Percentiles rank a stretch among this genome's conserved stretches.
Conservation (phyloP, 2,888 invertebrate species). For the Ptychoptera albimana region DNA sequence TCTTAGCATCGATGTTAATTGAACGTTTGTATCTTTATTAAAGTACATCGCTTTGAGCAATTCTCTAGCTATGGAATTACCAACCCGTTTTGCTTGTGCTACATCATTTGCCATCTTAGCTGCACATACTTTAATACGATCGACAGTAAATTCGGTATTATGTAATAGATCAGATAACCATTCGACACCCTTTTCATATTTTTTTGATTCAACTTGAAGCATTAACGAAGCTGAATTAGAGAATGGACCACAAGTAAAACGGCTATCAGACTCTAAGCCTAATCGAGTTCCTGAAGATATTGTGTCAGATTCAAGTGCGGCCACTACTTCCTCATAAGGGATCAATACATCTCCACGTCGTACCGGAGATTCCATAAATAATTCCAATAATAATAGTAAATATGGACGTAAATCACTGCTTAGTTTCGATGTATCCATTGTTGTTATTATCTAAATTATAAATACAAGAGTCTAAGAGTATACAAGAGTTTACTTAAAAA, state of each 20-base stretch:
- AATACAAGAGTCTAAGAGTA: background rate
- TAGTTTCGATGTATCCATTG: slow-evolving; percentile 51
- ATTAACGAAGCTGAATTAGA: slow-evolving; percentile 48
- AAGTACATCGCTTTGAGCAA: slow-evolving; percentile 43
- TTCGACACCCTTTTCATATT: slow-evolving; percentile 55
- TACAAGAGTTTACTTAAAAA: background rate
- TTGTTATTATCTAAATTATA: slow-evolving; percentile 48
- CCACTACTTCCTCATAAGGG: slow-evolving; percentile 55
- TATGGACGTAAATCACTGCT: slow-evolving; percentile 46
- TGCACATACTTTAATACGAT: slow-evolving; percentile 60
- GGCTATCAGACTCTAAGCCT: slow-evolving; percentile 38
- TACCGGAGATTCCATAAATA: slow-evolving; percentile 61
- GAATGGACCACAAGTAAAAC: slow-evolving; percentile 58
- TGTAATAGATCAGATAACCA: slow-evolving; percentile 65
- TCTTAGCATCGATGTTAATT: slow-evolving; percentile 50
- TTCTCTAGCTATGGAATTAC: slow-evolving; percentile 47
- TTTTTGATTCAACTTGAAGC: slow-evolving; percentile 55
- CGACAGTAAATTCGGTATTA: slow-evolving; percentile 50
- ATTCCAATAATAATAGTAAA: slow-evolving; percentile 57
- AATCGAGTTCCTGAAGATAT: slow-evolving; percentile 43
- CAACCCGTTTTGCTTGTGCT: slow-evolving; percentile 55
- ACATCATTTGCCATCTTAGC: slow-evolving; percentile 71
- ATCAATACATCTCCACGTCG: slow-evolving; percentile 19
- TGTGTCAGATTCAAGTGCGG: slow-evolving; percentile 59
- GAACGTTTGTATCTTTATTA: slow-evolving; percentile 51